A percentile compares a stretch with the other conserved stretches of the same genome.
These are phyloP conservation scores for Polymixis flavicincta DNA, from an alignment of 2,888 invertebrate species.

Conservation along the genomic window DNA sequence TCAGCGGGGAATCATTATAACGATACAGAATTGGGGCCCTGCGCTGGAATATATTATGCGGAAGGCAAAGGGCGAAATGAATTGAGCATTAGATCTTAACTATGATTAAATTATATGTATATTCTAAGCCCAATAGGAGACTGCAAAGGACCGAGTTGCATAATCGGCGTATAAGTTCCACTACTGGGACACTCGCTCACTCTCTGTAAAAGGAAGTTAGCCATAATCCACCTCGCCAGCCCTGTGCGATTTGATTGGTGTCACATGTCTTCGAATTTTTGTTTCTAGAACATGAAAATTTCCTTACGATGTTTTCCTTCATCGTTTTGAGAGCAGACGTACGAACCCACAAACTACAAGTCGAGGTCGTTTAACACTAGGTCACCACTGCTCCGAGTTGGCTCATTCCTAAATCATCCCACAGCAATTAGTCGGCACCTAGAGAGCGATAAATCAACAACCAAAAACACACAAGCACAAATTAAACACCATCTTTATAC, in stretches of 20 bases:
- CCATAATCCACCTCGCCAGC: not conserved
- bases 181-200: not conserved
- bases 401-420: not conserved
- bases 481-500: constrained; percentile 27
- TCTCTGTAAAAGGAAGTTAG: not conserved
- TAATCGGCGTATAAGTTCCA: not conserved
- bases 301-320: not conserved
- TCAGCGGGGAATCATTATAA: too few species aligned
- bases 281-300: not conserved
- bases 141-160: not conserved
- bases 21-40: too few species aligned
- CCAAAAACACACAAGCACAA: constrained; percentile 13
- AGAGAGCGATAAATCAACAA: not conserved
- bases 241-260: not conserved
- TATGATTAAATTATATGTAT: constrained; percentile 8
- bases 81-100: constrained; percentile 4
- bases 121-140: constrained; percentile 3
- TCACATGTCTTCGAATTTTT: not conserved
- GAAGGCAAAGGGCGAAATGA: constrained; percentile 4
- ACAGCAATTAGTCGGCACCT: constrained; percentile 2
- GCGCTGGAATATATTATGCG: too few species aligned
- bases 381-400: not conserved
- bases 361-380: not conserved
- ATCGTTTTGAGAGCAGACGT: not conserved
- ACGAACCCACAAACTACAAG: not conserved